phyloP scores from a whole-genome alignment of 2,113 vertebrate genomes.

The Festucalex cinctus region DNA sequence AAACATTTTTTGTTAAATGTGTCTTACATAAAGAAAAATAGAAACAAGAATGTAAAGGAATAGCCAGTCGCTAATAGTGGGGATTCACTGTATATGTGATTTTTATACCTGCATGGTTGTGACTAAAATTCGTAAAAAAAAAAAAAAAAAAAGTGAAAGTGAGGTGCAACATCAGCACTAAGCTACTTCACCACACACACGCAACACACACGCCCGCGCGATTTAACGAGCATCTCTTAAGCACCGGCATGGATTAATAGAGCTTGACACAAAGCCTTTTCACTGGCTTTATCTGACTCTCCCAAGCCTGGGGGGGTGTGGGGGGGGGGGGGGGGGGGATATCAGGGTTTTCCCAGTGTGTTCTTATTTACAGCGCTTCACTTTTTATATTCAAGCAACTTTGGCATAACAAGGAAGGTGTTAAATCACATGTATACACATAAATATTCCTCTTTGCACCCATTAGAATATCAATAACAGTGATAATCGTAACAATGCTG shows the following conservation, averaged over 20 bases:
- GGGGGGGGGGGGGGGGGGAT: neutral
- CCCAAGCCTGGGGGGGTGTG: conserved; percentile 32
- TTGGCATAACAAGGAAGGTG: neutral
- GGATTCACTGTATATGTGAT: too few relatives aligned
- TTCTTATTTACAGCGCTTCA: conserved; percentile 18
- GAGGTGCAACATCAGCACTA: neutral
- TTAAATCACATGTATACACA: neutral
- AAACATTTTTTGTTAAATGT: too few relatives aligned
- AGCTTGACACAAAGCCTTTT: conserved; percentile 66
- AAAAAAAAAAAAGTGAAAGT: conserved; percentile 36
- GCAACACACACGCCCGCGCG: neutral
- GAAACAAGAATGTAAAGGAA: too few relatives aligned
- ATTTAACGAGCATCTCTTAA: conserved; percentile 59
- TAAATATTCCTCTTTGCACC: neutral
- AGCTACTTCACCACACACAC: neutral
- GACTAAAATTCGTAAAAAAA: too few relatives aligned
- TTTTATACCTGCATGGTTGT: too few relatives aligned
- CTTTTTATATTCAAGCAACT: neutral
- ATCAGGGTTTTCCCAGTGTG: conserved; percentile 40
- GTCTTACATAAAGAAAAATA: too few relatives aligned
- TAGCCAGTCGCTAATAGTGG: too few relatives aligned
- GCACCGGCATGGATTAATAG: conserved; percentile 61
- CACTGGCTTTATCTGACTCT: conserved; percentile 58
- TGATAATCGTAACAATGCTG: neutral
- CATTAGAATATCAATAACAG: neutral